phyloP scores from a whole-genome alignment of 2,113 vertebrate genomes.

The Sterna hirundo region DNA sequence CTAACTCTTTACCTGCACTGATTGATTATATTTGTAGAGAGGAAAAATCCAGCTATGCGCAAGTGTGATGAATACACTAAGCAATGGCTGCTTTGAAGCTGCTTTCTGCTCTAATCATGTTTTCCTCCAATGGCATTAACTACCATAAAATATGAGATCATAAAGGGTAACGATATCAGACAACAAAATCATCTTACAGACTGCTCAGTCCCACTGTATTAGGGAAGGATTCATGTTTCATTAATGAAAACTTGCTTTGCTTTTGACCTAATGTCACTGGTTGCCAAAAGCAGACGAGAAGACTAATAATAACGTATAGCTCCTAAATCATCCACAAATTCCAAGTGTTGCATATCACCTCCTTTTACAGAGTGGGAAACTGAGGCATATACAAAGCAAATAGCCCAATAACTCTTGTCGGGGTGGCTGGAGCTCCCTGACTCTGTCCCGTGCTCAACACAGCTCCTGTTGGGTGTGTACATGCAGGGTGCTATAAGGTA shows the following conservation, averaged over 20 bases:
- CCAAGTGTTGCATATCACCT: not conserved
- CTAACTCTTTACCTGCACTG: slow-evolving; percentile 61
- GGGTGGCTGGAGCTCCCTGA: not conserved
- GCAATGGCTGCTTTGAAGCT: slow-evolving; percentile 47
- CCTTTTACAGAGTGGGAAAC: not conserved
- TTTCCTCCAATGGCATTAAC: slow-evolving; percentile 58
- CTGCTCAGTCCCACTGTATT: slow-evolving; percentile 34
- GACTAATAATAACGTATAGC: not conserved
- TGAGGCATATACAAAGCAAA: not conserved
- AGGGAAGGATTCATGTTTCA: slow-evolving; percentile 49
- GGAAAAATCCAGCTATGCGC: slow-evolving; percentile 42
- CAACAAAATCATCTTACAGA: slow-evolving; percentile 47
- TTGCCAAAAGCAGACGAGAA: not conserved
- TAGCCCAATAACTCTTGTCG: not conserved
- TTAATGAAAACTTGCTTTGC: slow-evolving; percentile 49
- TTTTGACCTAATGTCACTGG: slow-evolving; percentile 20
- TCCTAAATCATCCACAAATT: not conserved
- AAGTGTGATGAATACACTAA: slow-evolving; percentile 42
- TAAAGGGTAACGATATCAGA: slow-evolving; percentile 57
- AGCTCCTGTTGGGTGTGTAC: not conserved
- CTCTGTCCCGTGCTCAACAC: not conserved
- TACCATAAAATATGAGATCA: slow-evolving; percentile 63
- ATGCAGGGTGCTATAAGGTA: rapidly evolving
- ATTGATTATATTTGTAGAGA: slow-evolving; percentile 50
- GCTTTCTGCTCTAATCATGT: slow-evolving; percentile 66